Evolutionary conservation across 2,113 vertebrate genomes (phyloP).

Genomic region (Colaptes auratus): DNA sequence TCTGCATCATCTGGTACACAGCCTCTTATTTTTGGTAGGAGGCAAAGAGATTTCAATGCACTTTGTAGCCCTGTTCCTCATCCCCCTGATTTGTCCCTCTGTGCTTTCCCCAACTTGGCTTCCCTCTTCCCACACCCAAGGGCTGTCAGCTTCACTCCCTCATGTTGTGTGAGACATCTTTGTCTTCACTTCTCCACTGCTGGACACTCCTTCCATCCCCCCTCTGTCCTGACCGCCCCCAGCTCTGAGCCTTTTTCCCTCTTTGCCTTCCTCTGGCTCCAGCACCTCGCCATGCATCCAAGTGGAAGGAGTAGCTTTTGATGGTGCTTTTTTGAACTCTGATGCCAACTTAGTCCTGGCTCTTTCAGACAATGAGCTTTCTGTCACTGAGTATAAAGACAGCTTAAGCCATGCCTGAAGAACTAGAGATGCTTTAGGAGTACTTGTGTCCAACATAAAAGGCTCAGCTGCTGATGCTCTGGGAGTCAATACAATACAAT

Average conservation of each 20-base stretch:
- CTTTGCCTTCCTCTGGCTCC: neutral
- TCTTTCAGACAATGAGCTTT: neutral
- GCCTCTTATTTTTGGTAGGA: neutral
- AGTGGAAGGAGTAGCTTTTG: neutral
- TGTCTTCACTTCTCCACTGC: neutral
- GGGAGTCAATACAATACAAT: no score
- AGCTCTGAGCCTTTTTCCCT: neutral
- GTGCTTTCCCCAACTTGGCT: neutral
- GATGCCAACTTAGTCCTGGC: neutral
- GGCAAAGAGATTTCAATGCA: neutral
- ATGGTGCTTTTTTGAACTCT: neutral
- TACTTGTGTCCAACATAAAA: neutral
- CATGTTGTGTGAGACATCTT: neutral
- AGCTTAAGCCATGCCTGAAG: neutral
- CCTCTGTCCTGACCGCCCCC: rapidly evolving
- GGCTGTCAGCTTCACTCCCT: neutral
- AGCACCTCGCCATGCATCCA: neutral
- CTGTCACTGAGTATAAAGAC: neutral
- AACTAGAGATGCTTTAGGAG: neutral
- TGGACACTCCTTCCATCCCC: neutral
- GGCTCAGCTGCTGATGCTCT: neutral
- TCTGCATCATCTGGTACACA: neutral
- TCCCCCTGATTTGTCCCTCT: neutral
- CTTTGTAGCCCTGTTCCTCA: neutral
- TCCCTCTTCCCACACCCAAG: neutral